Percentiles rank a stretch among this genome's conserved stretches.
Evolutionary conservation across 2,113 vertebrate genomes (phyloP).

Genomic region (Pituophis catenifer): DNA sequence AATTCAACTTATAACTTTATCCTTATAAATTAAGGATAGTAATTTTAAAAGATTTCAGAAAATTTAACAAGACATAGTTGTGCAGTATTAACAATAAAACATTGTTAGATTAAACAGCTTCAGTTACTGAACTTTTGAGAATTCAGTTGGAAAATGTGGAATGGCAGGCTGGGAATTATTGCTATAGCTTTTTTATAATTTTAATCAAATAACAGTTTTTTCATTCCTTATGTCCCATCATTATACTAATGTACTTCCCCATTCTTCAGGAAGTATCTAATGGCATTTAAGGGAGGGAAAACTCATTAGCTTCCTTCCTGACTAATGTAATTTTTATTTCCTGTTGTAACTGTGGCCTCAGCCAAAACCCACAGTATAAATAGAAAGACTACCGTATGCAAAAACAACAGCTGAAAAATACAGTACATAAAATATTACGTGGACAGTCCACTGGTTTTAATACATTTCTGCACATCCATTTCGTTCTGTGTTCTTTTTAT

Average conservation of each 20-base stretch:
- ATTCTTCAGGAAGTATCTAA: conserved; percentile 89
- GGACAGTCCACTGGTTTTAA: conserved; percentile 4
- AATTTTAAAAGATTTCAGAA: conserved; percentile 13
- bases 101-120: conserved; percentile 16
- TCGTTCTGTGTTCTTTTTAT: background rate
- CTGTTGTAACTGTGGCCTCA: conserved; percentile 72
- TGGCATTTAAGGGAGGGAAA: conserved; percentile 80
- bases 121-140: background rate
- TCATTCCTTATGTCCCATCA: conserved; percentile 55
- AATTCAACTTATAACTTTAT: fast-evolving
- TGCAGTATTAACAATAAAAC: conserved; percentile 14
- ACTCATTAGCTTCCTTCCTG: conserved; percentile 80
- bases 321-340: conserved; percentile 81
- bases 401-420: conserved; percentile 28
- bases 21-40: background rate
- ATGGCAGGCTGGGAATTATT: conserved; percentile 6
- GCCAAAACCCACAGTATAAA: conserved; percentile 61
- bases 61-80: conserved; percentile 1
- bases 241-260: conserved; percentile 68
- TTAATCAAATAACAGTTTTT: conserved; percentile 38
- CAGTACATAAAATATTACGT: conserved; percentile 12
- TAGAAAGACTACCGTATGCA: conserved; percentile 40
- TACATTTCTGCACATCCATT: background rate
- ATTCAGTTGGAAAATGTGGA: background rate
- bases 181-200: conserved; percentile 38